Evolutionary conservation across 1,140 invertebrate species (phyloP).

Genomic region (Lordiphosa mommai): DNA sequence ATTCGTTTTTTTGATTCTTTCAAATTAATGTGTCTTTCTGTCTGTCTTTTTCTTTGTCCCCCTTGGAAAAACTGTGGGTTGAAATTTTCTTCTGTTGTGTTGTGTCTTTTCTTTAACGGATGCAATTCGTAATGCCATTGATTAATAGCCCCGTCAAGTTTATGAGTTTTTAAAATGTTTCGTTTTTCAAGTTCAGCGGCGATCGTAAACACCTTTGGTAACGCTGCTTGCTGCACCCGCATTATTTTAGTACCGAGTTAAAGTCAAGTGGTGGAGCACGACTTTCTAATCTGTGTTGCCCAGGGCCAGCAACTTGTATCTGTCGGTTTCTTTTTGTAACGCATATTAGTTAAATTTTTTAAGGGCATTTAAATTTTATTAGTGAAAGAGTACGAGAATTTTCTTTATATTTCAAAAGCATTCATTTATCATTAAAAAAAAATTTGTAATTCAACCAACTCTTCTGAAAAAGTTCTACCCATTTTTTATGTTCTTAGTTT

Average conservation of each 20-base stretch:
- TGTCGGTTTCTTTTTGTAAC: too few species aligned
- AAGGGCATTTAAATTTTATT: too few species aligned
- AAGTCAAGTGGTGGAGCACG: not conserved
- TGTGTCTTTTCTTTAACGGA: conserved; percentile 25
- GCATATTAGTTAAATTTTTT: too few species aligned
- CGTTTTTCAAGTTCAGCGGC: conserved; percentile 52
- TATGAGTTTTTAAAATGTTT: conserved; percentile 28
- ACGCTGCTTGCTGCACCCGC: conserved; percentile 36
- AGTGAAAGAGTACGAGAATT: too few species aligned
- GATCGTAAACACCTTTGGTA: conserved; percentile 53
- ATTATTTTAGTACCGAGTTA: conserved; percentile 7
- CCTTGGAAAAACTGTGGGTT: conserved; percentile 9
- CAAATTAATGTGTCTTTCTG: conserved; percentile 50
- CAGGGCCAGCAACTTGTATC: too few species aligned
- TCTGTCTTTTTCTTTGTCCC: conserved; percentile 11
- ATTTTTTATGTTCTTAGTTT: too few species aligned
- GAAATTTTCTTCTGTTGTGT: conserved; percentile 11
- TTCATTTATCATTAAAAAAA: too few species aligned
- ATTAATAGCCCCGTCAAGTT: conserved; percentile 42
- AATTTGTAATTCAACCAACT: too few species aligned
- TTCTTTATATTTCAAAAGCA: too few species aligned
- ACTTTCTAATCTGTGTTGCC: conserved; percentile 61
- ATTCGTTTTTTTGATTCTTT: conserved; percentile 46
- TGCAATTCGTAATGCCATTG: conserved; percentile 30
- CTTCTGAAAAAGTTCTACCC: too few species aligned